phyloP scores from a whole-genome alignment of 2,888 invertebrate genomes.

The Hecatera dysodea region DNA sequence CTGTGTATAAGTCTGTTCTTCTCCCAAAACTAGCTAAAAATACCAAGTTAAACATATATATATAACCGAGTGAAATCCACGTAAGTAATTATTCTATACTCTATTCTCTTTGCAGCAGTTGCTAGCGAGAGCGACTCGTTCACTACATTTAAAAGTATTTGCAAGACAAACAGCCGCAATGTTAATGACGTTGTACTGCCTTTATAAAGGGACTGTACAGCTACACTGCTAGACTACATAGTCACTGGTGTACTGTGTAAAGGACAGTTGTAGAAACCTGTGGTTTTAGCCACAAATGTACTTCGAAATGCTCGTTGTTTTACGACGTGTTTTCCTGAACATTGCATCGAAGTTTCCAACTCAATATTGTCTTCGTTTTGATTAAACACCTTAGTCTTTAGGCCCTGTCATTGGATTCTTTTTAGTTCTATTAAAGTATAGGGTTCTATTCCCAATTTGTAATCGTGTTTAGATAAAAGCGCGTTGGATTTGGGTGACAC shows the following conservation, averaged over 20 bases:
- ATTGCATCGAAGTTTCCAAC: neutral
- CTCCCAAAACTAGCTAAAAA: too few relatives aligned
- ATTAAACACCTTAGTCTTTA: neutral
- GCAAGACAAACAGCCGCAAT: constrained; percentile 44
- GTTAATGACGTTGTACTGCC: constrained; percentile 43
- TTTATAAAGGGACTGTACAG: neutral
- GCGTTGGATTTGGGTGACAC: neutral
- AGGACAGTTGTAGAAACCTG: neutral
- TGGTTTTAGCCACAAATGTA: neutral
- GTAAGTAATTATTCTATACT: constrained; percentile 36
- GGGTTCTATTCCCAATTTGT: neutral
- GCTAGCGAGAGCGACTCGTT: constrained; percentile 11
- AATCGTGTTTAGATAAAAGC: neutral
- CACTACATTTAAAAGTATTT: constrained; percentile 47
- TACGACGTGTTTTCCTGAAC: neutral
- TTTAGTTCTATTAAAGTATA: constrained; percentile 16
- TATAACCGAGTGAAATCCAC: neutral
- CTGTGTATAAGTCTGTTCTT: neutral
- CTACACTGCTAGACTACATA: neutral
- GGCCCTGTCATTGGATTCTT: neutral
- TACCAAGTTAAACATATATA: neutral
- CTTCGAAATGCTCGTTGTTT: constrained; percentile 11
- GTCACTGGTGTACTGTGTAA: neutral
- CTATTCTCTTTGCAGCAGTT: constrained; percentile 13
- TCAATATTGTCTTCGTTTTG: neutral